Evolutionary conservation across 53 echinoderm and acorn worm genomes (phyloP).

Genomic region (Holothuria scabra): DNA sequence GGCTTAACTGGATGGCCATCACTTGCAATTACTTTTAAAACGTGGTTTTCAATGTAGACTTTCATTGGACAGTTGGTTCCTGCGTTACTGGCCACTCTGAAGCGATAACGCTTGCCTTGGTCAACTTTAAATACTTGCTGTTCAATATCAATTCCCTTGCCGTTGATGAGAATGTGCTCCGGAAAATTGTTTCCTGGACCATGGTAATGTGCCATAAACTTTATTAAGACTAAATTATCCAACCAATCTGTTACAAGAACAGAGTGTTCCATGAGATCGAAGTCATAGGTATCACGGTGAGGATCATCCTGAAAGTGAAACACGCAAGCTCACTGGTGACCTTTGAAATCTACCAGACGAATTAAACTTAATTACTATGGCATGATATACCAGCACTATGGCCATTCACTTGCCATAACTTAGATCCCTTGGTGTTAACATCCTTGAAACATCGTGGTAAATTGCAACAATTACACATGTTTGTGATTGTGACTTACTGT

Average conservation of each 20-base stretch:
- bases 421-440: too few species aligned
- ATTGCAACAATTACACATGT: too few species aligned
- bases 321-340: too few species aligned
- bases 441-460: too few species aligned
- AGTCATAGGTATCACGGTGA: constrained; percentile 34
- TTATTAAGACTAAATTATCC: constrained; percentile 35
- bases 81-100: constrained; percentile 75
- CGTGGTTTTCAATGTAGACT: constrained; percentile 69
- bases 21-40: constrained; percentile 70
- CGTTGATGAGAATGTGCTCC: constrained; percentile 73
- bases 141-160: constrained; percentile 65
- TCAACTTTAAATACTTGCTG: constrained; percentile 60
- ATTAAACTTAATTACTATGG: too few species aligned
- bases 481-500: too few species aligned
- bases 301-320: neutral
- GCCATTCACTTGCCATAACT: too few species aligned
- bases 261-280: constrained; percentile 59
- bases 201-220: constrained; percentile 53
- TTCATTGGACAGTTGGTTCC: constrained; percentile 64
- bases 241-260: constrained; percentile 61
- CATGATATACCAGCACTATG: too few species aligned
- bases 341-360: too few species aligned
- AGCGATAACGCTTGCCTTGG: constrained; percentile 66
- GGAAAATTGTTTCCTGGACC: constrained; percentile 15
- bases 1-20: constrained; percentile 78